These are phyloP conservation scores for Cyphomyrus plagiostoma DNA, from an alignment of 2,113 vertebrate species.

Conservation along the genomic window DNA sequence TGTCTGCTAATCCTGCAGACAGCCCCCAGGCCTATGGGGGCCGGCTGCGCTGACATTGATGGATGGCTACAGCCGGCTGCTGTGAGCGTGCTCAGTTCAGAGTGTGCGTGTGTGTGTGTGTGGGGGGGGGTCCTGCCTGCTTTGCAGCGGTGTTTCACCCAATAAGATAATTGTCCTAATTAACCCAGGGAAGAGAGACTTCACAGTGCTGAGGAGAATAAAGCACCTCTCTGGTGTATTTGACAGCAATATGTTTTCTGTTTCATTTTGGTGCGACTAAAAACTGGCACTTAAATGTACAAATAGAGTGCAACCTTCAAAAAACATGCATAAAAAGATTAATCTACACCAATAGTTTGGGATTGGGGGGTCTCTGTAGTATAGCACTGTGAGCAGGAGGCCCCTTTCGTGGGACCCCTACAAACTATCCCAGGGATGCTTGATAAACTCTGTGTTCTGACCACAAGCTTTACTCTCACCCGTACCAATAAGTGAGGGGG, in stretches of 20 bases:
- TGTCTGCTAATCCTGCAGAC: neutral
- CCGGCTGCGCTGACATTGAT: constrained; percentile 5
- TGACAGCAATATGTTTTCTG: constrained; percentile 5
- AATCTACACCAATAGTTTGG: neutral
- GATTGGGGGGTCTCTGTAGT: neutral
- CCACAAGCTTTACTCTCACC: neutral
- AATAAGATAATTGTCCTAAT: constrained; percentile 82
- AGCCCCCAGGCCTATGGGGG: neutral
- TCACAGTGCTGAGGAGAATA: constrained; percentile 40
- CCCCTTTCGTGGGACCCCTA: neutral
- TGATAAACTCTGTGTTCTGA: neutral
- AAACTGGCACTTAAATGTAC: neutral
- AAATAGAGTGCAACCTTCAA: neutral
- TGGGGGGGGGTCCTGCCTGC: constrained; percentile 48
- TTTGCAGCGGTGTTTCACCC: constrained; percentile 61
- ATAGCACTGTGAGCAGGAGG: neutral
- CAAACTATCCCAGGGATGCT: neutral
- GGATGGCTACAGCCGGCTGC: constrained; percentile 33
- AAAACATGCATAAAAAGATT: neutral
- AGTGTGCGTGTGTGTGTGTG: constrained; percentile 12
- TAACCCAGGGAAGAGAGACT: constrained; percentile 62
- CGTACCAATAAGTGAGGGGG: neutral
- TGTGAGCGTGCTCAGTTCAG: constrained; percentile 59
- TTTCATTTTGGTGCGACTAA: neutral
- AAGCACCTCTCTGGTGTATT: constrained; percentile 24